Evolutionary conservation across 2,888 invertebrate species (phyloP), one percentile per base, ranked within the genome.

Genomic region (Ectropis crepuscularia): DNA sequence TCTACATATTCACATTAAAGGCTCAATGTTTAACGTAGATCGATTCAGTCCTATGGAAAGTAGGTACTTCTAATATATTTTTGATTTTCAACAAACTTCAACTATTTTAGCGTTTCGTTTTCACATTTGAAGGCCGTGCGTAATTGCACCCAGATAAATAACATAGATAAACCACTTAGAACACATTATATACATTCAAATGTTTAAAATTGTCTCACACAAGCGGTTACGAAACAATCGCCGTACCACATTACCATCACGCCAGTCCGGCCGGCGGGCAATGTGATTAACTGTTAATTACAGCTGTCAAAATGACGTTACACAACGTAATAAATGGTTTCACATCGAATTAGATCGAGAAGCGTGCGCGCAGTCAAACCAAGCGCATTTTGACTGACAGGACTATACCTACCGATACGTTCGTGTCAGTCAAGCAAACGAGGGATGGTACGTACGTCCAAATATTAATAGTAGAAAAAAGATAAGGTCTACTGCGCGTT

Each of bases 251-350:
- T 38, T 11, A 60, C 36, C 46, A 55, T 38, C 63, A 64, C 51
- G 45, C 12, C 6, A 53, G 53, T 10, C 51, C 37, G n/a, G 45
- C 59, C 60, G 41, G 47, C 60, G 43, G 55, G 57, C 57, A 38
- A 37, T 39, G 43, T 55, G 38, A 59, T 63, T 63, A 63, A 50
- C 60, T 16, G 60, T 57, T 65, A 65, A 70, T 67, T 63, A 74
- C 51, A 70, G 67, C 71, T 75, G 79, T 74, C 76, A 71, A 61
- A 60, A 57, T 58, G 53, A 60, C 39, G 63, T 75, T 69, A 70
- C 66, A 67, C 69, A 76, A 78, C 49, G 61, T 76, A 66, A 74
- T 65, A 74, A 78, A 78, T 79, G 78, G 72, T 71, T 64, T 63
- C 55, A 53, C 54, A 60, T 71, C 60, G 55, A 71, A 75, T 75